These are phyloP conservation scores for Tolypeutes matacus DNA, from an alignment of 2,797 vertebrate genomes.

Conservation along the genomic window DNA sequence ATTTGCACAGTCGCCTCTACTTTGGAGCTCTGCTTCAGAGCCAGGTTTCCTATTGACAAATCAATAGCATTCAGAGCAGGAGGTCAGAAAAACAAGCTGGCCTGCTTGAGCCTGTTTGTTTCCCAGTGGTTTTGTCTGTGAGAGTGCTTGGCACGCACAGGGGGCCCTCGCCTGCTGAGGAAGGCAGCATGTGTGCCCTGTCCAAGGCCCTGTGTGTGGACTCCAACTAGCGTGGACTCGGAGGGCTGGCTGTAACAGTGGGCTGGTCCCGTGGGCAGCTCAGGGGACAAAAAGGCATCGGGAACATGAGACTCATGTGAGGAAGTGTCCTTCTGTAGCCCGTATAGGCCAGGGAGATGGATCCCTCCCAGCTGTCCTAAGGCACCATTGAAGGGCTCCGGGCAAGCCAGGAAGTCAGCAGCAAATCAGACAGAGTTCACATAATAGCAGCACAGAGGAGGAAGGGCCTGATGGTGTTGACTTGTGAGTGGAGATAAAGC, in stretches of 20 bases:
- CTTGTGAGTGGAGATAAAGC: not conserved
- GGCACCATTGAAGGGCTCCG: not conserved
- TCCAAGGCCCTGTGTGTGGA: not conserved
- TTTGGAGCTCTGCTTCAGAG: not conserved
- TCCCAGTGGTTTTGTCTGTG: not conserved
- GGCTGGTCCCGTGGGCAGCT: too few species aligned
- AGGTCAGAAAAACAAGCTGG: conserved; percentile 42
- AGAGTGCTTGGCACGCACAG: not conserved
- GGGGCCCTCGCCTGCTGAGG: not conserved
- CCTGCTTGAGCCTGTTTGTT: not conserved
- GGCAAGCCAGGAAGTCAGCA: not conserved
- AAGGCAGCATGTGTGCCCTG: not conserved
- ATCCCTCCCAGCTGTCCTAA: not conserved
- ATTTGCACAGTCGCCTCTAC: not conserved
- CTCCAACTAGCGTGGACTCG: too few species aligned
- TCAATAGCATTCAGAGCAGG: conserved; percentile 54
- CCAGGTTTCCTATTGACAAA: conserved; percentile 20
- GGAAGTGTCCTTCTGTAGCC: not conserved
- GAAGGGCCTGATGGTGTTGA: not conserved
- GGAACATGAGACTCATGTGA: not conserved
- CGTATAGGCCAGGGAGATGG: not conserved
- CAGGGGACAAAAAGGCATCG: not conserved
- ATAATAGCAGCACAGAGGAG: not conserved
- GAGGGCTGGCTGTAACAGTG: not conserved
- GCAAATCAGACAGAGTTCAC: not conserved